Percentiles rank a stretch among this genome's conserved stretches.
Evolutionary conservation across 2,113 vertebrate genomes (phyloP).

Genomic region (Poecile atricapillus): DNA sequence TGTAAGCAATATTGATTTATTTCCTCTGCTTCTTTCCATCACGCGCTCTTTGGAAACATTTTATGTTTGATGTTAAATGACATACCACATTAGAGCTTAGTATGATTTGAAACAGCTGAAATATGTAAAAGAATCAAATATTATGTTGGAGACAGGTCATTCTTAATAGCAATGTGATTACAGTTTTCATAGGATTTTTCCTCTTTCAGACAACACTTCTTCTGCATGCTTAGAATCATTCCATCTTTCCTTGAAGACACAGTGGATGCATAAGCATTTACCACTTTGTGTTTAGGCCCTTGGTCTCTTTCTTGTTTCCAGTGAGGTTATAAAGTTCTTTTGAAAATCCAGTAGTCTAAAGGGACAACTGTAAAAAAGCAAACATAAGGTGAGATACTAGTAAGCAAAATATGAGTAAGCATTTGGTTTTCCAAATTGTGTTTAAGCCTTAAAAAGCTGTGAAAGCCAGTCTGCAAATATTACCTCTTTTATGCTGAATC

Average conservation of each 20-base stretch:
- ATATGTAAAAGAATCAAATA: background rate
- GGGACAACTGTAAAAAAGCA: background rate
- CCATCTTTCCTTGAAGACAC: background rate
- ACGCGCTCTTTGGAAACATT: background rate
- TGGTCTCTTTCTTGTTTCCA: background rate
- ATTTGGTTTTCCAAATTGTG: slow-evolving; percentile 25
- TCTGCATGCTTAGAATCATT: slow-evolving; percentile 6
- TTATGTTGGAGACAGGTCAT: background rate
- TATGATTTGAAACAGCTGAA: background rate
- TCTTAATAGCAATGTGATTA: background rate
- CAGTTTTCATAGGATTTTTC: background rate
- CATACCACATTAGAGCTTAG: background rate
- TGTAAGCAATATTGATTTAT: background rate
- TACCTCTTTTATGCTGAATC: background rate
- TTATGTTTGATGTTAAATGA: background rate
- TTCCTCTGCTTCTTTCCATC: background rate
- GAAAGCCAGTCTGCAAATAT: background rate
- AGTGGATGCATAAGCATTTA: background rate
- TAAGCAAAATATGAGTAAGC: slow-evolving; percentile 21
- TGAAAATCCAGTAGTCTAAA: slow-evolving; percentile 7
- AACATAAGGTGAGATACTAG: background rate
- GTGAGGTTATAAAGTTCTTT: slow-evolving; percentile 9
- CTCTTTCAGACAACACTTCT: background rate
- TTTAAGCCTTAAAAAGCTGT: background rate
- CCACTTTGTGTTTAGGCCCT: background rate